Evolutionary conservation across 2,113 vertebrate species (phyloP).

Genomic region (Austrofundulus limnaeus): DNA sequence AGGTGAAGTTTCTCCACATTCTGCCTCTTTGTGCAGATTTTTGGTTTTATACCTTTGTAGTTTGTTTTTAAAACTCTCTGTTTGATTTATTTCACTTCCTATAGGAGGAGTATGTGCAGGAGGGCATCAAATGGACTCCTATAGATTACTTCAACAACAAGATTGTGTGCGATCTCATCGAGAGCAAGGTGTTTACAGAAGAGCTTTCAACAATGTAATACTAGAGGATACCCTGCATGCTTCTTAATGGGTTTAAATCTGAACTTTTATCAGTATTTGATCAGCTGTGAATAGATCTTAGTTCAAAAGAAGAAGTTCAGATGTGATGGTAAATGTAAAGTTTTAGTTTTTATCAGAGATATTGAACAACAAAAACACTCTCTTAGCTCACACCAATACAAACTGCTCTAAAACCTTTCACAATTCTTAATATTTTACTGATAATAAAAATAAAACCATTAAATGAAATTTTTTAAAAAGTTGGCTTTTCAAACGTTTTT

Average conservation of each 20-base stretch:
- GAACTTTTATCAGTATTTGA: no score
- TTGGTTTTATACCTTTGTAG: background rate
- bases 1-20: constrained; percentile 79
- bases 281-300: no score
- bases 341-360: no score
- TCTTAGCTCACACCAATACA: background rate
- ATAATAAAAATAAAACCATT: background rate
- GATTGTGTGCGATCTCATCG: constrained; percentile 95
- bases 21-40: background rate
- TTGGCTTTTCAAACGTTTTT: no score
- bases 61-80: background rate
- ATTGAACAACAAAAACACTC: no score
- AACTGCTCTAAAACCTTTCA: background rate
- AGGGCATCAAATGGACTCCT: constrained; percentile 91
- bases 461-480: background rate
- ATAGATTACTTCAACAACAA: constrained; percentile 98
- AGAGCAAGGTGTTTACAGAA: constrained; percentile 86
- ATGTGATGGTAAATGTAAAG: background rate
- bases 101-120: constrained; percentile 94
- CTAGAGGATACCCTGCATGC: no score
- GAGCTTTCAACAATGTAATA: no score
- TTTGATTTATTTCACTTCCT: constrained; percentile 35
- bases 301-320: no score
- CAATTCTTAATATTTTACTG: background rate
- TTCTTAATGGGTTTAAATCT: no score